Conservation (phyloP, 1,140 invertebrate species). For the Fopius arisanus region DNA sequence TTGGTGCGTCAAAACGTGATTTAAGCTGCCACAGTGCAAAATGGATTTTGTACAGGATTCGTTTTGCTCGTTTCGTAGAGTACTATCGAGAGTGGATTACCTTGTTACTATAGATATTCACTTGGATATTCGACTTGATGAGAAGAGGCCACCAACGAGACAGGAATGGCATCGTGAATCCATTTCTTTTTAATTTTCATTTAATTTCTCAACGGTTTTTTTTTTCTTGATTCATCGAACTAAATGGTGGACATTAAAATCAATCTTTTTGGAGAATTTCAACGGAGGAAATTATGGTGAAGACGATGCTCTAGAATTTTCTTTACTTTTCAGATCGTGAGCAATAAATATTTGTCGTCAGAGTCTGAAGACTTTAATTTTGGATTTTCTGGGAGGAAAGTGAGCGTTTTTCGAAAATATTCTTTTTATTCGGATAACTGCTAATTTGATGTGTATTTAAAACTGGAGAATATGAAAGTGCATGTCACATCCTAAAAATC, state of each 20-base stretch:
- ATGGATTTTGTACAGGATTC: slow-evolving; percentile 10
- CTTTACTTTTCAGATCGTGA: too few relatives aligned
- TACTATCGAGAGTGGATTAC: slow-evolving; percentile 18
- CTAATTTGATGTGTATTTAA: too few relatives aligned
- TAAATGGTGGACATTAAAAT: not conserved
- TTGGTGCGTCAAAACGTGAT: slow-evolving; percentile 13
- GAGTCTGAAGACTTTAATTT: too few relatives aligned
- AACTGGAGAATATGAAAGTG: too few relatives aligned
- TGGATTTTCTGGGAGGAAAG: too few relatives aligned
- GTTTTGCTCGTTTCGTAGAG: not conserved
- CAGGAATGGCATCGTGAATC: slow-evolving; percentile 1
- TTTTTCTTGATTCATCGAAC: not conserved
- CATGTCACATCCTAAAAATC: too few relatives aligned
- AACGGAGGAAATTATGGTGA: too few relatives aligned
- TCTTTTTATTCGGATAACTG: too few relatives aligned
- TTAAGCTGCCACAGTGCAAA: slow-evolving; percentile 8
- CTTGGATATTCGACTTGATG: slow-evolving; percentile 15
- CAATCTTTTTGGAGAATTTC: too few relatives aligned
- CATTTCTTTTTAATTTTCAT: slow-evolving; percentile 9
- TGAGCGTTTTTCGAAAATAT: too few relatives aligned
- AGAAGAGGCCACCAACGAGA: not conserved
- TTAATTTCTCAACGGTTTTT: not conserved
- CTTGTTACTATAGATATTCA: slow-evolving; percentile 18
- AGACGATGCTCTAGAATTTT: too few relatives aligned
- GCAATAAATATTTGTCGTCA: too few relatives aligned